phyloP scores from a whole-genome alignment of 2,888 invertebrate species.

The Poecilus cupreus region DNA sequence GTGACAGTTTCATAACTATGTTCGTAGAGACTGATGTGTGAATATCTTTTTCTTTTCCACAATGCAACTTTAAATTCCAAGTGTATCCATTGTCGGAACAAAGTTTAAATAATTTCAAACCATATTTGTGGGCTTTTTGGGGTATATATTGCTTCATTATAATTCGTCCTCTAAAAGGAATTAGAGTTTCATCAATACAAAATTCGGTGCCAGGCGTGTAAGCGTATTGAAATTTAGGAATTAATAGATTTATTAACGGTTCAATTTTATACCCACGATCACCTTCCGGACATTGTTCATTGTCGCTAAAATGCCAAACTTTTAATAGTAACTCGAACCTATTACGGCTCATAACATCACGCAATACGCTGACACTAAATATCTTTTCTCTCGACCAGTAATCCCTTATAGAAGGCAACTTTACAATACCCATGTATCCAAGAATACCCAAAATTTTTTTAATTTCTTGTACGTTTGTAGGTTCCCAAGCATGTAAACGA shows the following conservation, averaged over 20 bases:
- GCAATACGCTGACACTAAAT: slow-evolving; percentile 41
- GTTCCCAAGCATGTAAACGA: slow-evolving; percentile 12
- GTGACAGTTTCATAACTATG: slow-evolving; percentile 18
- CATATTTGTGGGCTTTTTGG: slow-evolving; percentile 65
- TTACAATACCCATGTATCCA: slow-evolving; percentile 62
- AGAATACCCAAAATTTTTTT: not conserved
- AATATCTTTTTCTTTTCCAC: too few relatives aligned
- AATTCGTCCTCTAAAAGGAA: slow-evolving; percentile 65
- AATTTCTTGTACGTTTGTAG: slow-evolving; percentile 10
- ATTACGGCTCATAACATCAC: slow-evolving; percentile 61
- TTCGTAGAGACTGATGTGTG: slow-evolving; percentile 52
- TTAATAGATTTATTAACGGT: slow-evolving; percentile 61
- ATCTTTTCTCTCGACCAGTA: slow-evolving; percentile 64
- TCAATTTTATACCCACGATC: slow-evolving; percentile 63
- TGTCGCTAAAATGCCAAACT: slow-evolving; percentile 64
- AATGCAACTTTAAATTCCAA: too few relatives aligned
- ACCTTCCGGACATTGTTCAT: slow-evolving; percentile 61
- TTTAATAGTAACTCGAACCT: slow-evolving; percentile 61
- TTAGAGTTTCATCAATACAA: slow-evolving; percentile 64
- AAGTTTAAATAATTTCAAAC: slow-evolving; percentile 61
- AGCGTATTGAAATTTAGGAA: slow-evolving; percentile 61
- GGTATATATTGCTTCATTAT: slow-evolving; percentile 64
- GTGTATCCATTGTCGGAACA: slow-evolving; percentile 61
- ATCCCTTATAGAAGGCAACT: slow-evolving; percentile 61
- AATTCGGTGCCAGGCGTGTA: slow-evolving; percentile 63